Evolutionary conservation across 2,888 invertebrate species (phyloP), one percentile per base, ranked within the genome.

Genomic region (Pantelozetes paolii): DNA sequence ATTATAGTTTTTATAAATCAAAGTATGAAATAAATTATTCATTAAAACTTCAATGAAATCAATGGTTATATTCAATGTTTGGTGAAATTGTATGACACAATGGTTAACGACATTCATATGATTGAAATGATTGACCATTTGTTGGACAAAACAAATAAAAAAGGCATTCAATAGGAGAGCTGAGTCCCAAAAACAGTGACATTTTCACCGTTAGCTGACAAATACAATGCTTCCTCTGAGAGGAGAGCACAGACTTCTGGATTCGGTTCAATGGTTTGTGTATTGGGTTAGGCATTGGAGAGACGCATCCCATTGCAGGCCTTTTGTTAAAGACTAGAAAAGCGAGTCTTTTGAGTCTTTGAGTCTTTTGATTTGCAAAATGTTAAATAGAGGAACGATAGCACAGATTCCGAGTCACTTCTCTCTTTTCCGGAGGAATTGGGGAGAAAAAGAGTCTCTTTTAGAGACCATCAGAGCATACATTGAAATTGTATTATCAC

Each of bases 351-450:
- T n/a, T n/a, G n/a, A n/a, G n/a, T n/a, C n/a, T n/a, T 54, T 26
- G 54, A 54, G 54, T 54, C 62, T 62, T 62, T 62, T 62, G 30
- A 62, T 32, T 62, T 62, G 62, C 62, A 62, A 57, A 50, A 30
- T 30, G 62, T 62, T 62, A 62, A 57, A 62, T 62, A 62, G 54
- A 54, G 62, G 62, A 62, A 62, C 32, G 62, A 30, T 9, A 62
- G 62, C 62, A 62, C 32, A 62, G 62, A 62, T 30, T 62, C 32
- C 62, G 20, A 62, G 62, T 30, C 32, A 28, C 8, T 32, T 62
- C 54, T 62, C 62, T 62, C 26, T 62, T 62, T 62, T 62, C 62
- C 62, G 62, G 62, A 62, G 62, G 62, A 62, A 62, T 62, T 62
- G 62, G 32, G 30, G 62, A 62, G 28, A 62, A 62, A 62, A 11